Conservation (phyloP, 2,888 invertebrate species). For the Autographa pulchrina region DNA sequence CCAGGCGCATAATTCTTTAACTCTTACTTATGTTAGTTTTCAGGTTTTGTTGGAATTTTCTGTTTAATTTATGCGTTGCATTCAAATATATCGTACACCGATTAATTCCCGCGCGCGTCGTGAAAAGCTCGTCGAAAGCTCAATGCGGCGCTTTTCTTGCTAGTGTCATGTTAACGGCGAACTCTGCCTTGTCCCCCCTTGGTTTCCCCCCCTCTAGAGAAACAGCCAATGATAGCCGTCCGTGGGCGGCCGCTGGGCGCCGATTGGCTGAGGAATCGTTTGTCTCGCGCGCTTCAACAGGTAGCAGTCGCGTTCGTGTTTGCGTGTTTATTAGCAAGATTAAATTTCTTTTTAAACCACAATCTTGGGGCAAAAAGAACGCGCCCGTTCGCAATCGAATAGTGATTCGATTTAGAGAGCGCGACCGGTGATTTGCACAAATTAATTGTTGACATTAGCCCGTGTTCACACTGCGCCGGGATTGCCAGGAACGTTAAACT, state of each 20-base stretch:
- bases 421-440: constrained; percentile 59
- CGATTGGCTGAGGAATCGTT: constrained; percentile 81
- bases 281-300: constrained; percentile 89
- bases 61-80: constrained; percentile 51
- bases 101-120: constrained; percentile 75
- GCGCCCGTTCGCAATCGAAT: constrained; percentile 74
- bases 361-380: constrained; percentile 78
- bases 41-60: constrained; percentile 9
- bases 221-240: constrained; percentile 78
- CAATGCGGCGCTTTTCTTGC: constrained; percentile 88
- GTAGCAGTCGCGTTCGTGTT: constrained; percentile 86
- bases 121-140: constrained; percentile 88
- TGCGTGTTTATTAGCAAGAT: constrained; percentile 89
- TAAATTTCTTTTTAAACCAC: constrained; percentile 86
- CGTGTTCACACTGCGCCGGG: constrained; percentile 33
- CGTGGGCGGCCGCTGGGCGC: constrained; percentile 85
- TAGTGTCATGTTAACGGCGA: constrained; percentile 83
- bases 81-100: constrained; percentile 58
- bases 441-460: constrained; percentile 61
- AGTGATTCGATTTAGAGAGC: constrained; percentile 74
- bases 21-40: constrained; percentile 24
- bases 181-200: constrained; percentile 67
- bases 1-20: constrained; percentile 52
- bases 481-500: constrained; percentile 8
- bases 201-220: constrained; percentile 73